Base-by-base conservation (phyloP, 2,113 vertebrate species). In the Lanius collurio region DNA sequence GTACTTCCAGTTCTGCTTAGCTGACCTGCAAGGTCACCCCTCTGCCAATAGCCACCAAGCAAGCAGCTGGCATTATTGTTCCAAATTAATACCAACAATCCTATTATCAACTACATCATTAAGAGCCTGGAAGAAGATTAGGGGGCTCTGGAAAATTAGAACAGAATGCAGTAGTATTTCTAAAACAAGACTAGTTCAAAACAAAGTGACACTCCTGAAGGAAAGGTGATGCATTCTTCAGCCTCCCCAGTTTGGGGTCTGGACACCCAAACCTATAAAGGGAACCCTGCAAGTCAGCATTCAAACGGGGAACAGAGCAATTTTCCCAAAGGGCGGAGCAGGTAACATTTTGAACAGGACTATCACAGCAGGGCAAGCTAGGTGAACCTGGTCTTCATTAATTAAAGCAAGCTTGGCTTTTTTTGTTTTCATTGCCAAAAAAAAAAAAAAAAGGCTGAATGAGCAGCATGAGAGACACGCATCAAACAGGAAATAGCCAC, bases 61-160 rank as follows among this genome's bases (percentile, higher is more conserved):
- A 98, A 93, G 98, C 98, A 98, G 97, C 97, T 98, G 98, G 98
- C 96, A 97, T 98, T 98, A 98, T 98, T 97, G 98, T 98, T 98
- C 97, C 97, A 97, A 98, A 98, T 98, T 98, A 99, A 99, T 99
- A 98, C 98, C 97, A 94, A 95, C 97, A 98, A 99, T 99, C 99
- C 98, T 99, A 99, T 99, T 99, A 99, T 98, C 96, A 96, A 85
- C 95, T 90, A 97, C 98, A 98, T 98, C 98, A 98, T 98, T 98
- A 98, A 98, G 98, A 98, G 96, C 98, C 95, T 97, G 97, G 97
- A 98, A 98, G 98, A 97, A 98, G 99, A 99, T 99, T 99, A 99
- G 98, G 98, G 97, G 97, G 97, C 98, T 97, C 98, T 98, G 98
- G 98, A 98, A 99, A 99, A 99, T 98, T 99, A 98, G 98, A 98